Evolutionary conservation across 2,113 vertebrate genomes (phyloP).

Genomic region (Argyrosomus japonicus): DNA sequence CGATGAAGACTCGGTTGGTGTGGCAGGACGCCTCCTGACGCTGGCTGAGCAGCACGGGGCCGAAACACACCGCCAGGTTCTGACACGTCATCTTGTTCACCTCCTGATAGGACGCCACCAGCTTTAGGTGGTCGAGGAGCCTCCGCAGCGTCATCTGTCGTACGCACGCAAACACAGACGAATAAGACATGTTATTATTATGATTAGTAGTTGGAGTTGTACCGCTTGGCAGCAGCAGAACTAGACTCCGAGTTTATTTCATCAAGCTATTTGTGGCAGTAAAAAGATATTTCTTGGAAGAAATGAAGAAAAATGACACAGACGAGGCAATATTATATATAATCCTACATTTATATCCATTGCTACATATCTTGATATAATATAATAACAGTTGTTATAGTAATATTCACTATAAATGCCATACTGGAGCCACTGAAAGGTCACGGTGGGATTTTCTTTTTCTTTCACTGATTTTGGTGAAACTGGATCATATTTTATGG

Average conservation of each 20-base stretch:
- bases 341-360: not conserved
- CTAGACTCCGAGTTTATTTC: not conserved
- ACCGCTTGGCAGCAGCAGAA: constrained; percentile 17
- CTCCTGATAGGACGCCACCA: constrained; percentile 95
- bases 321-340: not conserved
- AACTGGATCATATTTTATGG: too few species aligned
- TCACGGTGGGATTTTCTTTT: too few species aligned
- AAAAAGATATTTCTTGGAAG: not conserved
- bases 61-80: constrained; percentile 98
- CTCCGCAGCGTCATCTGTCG: constrained; percentile 91
- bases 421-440: not conserved
- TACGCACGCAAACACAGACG: not conserved
- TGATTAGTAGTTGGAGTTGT: constrained; percentile 47
- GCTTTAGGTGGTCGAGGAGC: constrained; percentile 95
- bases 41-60: constrained; percentile 95
- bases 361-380: not conserved
- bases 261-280: not conserved
- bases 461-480: too few species aligned
- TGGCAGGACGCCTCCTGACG: constrained; percentile 92
- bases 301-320: not conserved
- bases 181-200: constrained; percentile 50
- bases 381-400: not conserved
- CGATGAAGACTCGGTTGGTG: constrained; percentile 94
- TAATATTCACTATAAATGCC: not conserved
- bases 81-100: constrained; percentile 99